Base-by-base conservation (phyloP, 2,888 invertebrate species). In the Horisme vitalbata region DNA sequence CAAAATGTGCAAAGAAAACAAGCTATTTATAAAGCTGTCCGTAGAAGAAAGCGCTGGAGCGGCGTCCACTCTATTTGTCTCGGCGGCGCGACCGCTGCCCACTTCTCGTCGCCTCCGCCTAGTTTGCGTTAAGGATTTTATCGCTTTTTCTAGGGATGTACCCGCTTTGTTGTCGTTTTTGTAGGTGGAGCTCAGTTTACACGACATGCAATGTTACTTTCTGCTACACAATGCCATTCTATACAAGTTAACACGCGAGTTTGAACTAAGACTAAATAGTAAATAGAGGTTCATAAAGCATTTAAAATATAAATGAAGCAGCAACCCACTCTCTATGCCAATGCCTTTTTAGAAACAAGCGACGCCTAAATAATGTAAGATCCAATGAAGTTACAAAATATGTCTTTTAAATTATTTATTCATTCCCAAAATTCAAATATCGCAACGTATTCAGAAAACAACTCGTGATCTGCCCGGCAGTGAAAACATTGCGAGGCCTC, bases 21-120 rank as follows among this genome's bases (percentile, higher is more conserved):
- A 69, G 66, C 76, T 76, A 79, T 79, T 80, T 79, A 79, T 77
- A 77, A 78, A 76, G 72, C 74, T 75, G 70, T 74, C 72, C 56
- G 63, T 59, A 58, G 61, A 67, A 66, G 67, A 69, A 55, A 70
- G 71, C 75, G 72, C 68, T 69, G 69, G 64, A 68, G 71, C 75
- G 78, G 74, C 76, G 71, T 75, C 76, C 68, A 76, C 73, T 78
- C 78, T 81, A 83, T 83, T 83, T 84, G 82, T 80, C 79, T 79
- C 80, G 64, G 60, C 75, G 75, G 76, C 79, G 75, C 79, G 70
- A 78, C 76, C 78, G 72, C 76, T 75, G 77, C 72, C 80, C 80
- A 80, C 80, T 81, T 80, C 77, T 73, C 73, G 71, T 69, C 74
- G 76, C 72, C 74, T 75, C 73, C 72, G 63, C 65, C 65, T 74